Conservation (phyloP, 2,113 vertebrate genomes). For the Polypterus bichir region DNA sequence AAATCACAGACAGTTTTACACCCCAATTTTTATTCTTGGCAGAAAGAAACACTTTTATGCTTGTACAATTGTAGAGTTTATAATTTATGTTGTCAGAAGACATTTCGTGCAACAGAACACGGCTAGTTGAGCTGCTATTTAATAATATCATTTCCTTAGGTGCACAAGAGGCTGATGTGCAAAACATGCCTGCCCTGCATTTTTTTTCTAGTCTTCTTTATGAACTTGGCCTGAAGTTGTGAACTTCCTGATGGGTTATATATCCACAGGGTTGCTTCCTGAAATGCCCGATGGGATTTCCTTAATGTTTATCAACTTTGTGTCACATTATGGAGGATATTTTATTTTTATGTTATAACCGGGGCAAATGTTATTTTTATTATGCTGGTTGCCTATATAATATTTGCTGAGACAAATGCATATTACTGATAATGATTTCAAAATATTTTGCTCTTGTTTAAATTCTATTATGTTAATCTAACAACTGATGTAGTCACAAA, state of each 20-base stretch:
- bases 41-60: conserved; percentile 29
- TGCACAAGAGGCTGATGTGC: conserved; percentile 53
- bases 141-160: conserved; percentile 60
- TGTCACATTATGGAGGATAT: conserved; percentile 32
- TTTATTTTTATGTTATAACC: conserved; percentile 13
- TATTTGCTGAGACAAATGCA: too few species aligned
- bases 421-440: too few species aligned
- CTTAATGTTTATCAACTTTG: conserved; percentile 53
- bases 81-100: conserved; percentile 66
- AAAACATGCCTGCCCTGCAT: conserved; percentile 41
- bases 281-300: conserved; percentile 53
- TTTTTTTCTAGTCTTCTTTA: conserved; percentile 48
- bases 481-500: too few species aligned
- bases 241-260: conserved; percentile 67
- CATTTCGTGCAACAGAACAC: conserved; percentile 60
- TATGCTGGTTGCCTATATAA: too few species aligned
- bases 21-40: conserved; percentile 22
- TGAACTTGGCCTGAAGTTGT: conserved; percentile 74
- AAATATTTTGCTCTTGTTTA: too few species aligned
- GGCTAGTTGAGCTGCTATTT: conserved; percentile 55
- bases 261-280: conserved; percentile 67
- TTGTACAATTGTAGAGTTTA: conserved; percentile 52
- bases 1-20: conserved; percentile 64
- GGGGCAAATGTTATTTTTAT: too few species aligned
- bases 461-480: too few species aligned